Evolutionary conservation across 2,888 invertebrate genomes (phyloP), one percentile per base, ranked within the genome.

Genomic region (Heliconius sara): DNA sequence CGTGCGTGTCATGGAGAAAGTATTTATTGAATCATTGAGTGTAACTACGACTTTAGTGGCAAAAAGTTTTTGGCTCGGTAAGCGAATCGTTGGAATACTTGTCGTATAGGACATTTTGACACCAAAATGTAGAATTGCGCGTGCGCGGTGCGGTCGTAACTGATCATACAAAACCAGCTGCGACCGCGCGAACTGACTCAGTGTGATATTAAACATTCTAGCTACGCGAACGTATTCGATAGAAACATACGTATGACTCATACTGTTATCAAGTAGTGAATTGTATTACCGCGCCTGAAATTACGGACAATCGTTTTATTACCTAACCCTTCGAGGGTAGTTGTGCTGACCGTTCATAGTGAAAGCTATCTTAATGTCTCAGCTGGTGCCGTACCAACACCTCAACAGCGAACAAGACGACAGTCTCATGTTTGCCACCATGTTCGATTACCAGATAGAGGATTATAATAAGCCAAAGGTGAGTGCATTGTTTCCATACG

Each of bases 321-420:
- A 86, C 85, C 82, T 84, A 84, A 81, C 87, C 87, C 86, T 87
- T 83, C 83, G 91, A 90, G 92, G 87, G 80, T 82, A 78, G 87
- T 91, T 91, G 83, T 88, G 90, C 90, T 87, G 89, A 88, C 90
- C 88, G 83, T 89, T 89, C 78, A 85, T 90, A 87, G 90, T 90
- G 90, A 90, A 93, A 90, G 87, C 87, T 87, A 88, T 88, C 94
- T 95, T 95, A 93, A 96, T 96, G 96, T 96, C 96, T 94, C 96
- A 96, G 94, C 91, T 96, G 95, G 96, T 96, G 93, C 96, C 96
- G 82, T 96, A 93, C 88, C 90, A 94, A 88, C 89, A 91, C 82
- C 86, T 89, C 87, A 93, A 88, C 91, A 86, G 93, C 92, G 95
- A 95, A 88, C 94, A 93, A 88, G 95, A 95, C 92, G 95, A 95